Conservation (phyloP, 2,797 vertebrate genomes). For the Lepilemur septentrionalis region DNA sequence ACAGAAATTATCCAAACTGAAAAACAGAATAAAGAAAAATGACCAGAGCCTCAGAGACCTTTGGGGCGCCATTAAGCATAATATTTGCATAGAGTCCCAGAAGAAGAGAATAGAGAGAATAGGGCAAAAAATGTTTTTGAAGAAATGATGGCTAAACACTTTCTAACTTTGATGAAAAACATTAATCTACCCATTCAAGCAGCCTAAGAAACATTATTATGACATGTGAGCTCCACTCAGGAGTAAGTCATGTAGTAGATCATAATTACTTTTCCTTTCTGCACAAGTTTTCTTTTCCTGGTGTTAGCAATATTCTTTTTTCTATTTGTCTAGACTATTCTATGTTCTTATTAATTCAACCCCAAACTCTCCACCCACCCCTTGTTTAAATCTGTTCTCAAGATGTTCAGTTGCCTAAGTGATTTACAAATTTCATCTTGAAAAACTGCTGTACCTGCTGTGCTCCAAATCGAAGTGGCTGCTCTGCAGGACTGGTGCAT, state of each 20-base stretch:
- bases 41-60: background rate
- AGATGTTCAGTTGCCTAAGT: background rate
- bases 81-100: background rate
- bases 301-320: background rate
- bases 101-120: background rate
- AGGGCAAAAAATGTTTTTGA: background rate
- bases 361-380: background rate
- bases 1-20: no score
- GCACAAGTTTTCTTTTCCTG: background rate
- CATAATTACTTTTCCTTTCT: background rate
- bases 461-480: background rate
- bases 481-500: background rate
- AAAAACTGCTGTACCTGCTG: background rate
- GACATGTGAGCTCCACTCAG: background rate
- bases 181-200: background rate
- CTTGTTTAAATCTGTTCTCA: background rate
- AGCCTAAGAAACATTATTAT: background rate
- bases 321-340: background rate
- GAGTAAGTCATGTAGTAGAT: background rate
- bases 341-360: background rate
- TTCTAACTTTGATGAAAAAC: background rate
- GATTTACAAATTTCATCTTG: background rate
- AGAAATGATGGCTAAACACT: background rate
- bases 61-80: background rate
- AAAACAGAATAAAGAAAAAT: background rate